These are phyloP conservation scores for Phyllostomus hastatus DNA, from an alignment of 2,113 vertebrate species.

Conservation along the genomic window DNA sequence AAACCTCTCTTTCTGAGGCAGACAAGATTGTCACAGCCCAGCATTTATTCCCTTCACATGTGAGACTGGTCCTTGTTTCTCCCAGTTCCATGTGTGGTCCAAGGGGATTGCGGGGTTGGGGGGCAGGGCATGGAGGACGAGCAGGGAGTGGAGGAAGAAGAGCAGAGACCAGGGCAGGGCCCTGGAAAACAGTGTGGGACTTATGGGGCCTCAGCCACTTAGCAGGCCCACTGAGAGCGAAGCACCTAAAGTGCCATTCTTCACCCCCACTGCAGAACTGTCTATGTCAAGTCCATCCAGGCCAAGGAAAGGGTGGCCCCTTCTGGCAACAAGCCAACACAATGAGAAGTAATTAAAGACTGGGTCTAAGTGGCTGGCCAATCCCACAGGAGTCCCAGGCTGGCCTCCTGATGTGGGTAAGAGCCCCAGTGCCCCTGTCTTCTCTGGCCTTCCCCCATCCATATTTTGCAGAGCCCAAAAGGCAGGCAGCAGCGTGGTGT, in stretches of 20 bases:
- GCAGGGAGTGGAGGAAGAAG: accelerated
- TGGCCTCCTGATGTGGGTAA: accelerated
- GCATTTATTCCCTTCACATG: constrained; percentile 63
- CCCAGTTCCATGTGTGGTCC: neutral
- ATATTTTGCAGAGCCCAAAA: neutral
- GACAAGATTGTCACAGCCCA: constrained; percentile 72
- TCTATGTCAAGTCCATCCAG: neutral
- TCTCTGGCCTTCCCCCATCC: accelerated
- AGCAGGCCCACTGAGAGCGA: neutral
- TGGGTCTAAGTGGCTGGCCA: neutral
- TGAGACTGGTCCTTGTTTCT: constrained; percentile 19
- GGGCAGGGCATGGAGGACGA: accelerated
- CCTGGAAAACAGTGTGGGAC: accelerated
- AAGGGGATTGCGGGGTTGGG: too few relatives aligned
- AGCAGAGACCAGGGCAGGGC: accelerated
- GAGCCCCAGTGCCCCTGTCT: neutral
- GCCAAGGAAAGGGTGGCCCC: neutral
- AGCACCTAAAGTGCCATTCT: neutral
- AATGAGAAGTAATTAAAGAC: neutral
- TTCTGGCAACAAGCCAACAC: neutral
- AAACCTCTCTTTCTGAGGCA: constrained; percentile 79
- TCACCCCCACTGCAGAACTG: too few relatives aligned
- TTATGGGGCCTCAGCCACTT: neutral
- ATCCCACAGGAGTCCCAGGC: neutral
- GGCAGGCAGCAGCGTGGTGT: neutral